Evolutionary conservation across 2,113 vertebrate species (phyloP).

Genomic region (Phrynosoma platyrhinos): DNA sequence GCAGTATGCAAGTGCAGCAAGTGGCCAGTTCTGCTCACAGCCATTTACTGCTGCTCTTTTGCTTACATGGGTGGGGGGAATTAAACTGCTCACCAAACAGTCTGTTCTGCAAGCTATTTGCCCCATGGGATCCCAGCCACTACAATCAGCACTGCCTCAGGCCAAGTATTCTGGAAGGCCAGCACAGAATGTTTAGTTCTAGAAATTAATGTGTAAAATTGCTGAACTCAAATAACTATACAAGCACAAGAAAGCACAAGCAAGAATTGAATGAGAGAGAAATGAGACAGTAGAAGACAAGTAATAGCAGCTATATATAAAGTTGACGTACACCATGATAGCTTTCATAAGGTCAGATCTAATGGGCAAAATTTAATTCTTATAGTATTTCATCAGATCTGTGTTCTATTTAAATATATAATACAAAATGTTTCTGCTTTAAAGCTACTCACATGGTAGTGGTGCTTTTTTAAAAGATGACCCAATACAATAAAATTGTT

Average conservation of each 20-base stretch:
- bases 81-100: too few relatives aligned
- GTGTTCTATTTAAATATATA: neutral
- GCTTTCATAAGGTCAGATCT: neutral
- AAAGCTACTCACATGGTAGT: neutral
- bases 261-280: neutral
- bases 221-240: neutral
- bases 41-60: too few relatives aligned
- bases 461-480: neutral
- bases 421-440: neutral
- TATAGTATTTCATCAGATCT: neutral
- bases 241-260: neutral
- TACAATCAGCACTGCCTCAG: neutral
- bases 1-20: too few relatives aligned
- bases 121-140: too few relatives aligned
- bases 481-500: neutral
- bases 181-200: neutral
- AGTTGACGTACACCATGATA: neutral
- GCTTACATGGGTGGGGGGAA: too few relatives aligned
- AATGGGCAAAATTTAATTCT: neutral
- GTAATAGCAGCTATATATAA: neutral
- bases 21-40: too few relatives aligned
- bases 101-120: too few relatives aligned
- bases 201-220: neutral
- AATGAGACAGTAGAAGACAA: neutral
- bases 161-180: too few relatives aligned